phyloP scores from a whole-genome alignment of 2,797 vertebrate species.

The Anguilla megastoma region DNA sequence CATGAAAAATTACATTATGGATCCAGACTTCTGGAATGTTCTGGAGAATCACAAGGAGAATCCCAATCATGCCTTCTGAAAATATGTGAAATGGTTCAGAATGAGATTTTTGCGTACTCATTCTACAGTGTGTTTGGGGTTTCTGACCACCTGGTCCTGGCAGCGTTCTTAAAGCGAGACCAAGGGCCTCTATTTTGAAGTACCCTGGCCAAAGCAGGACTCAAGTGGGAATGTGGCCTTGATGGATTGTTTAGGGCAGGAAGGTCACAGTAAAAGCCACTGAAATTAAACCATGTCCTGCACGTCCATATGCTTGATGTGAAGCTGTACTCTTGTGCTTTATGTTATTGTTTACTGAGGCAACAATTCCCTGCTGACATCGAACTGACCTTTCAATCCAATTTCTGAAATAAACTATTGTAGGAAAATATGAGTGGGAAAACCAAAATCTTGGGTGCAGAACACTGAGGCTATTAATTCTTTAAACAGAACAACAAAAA shows the following conservation, averaged over 20 bases:
- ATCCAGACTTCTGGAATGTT: no score
- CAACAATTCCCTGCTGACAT: slow-evolving; percentile 63
- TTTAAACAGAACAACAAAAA: no score
- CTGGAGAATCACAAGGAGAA: no score
- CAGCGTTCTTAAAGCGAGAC: no score
- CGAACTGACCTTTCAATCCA: slow-evolving; percentile 58
- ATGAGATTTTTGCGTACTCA: no score
- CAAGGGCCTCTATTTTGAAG: slow-evolving; percentile 50
- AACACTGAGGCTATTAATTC: no score
- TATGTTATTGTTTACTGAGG: slow-evolving; percentile 54
- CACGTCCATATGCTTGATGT: slow-evolving; percentile 64
- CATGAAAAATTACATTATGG: no score
- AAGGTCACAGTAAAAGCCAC: slow-evolving; percentile 65
- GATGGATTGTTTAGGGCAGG: slow-evolving; percentile 70
- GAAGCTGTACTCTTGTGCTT: slow-evolving; percentile 43
- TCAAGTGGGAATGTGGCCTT: slow-evolving; percentile 56
- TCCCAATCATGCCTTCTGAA: no score
- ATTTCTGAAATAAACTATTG: background rate
- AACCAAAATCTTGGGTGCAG: no score
- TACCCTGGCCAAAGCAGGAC: slow-evolving; percentile 39
- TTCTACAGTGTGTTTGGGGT: no score
- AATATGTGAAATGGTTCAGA: no score
- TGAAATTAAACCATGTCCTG: slow-evolving; percentile 66
- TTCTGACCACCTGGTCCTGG: no score
- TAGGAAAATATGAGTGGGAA: background rate